phyloP scores from a whole-genome alignment of 92 coral and sea anemone species.

The Epizoanthus illoricatus region DNA sequence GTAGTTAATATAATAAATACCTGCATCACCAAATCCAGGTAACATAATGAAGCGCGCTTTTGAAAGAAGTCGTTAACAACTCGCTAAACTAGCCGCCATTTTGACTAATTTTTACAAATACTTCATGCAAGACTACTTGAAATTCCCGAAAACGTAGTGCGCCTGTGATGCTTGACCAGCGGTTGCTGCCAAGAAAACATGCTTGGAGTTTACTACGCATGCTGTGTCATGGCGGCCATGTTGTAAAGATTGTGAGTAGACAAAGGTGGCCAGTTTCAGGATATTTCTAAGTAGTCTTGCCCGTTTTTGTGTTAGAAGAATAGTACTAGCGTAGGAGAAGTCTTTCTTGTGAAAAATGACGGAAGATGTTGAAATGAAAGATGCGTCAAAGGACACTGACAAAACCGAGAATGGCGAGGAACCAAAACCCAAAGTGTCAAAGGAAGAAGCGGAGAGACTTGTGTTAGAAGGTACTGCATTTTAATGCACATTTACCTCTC shows the following conservation, averaged over 20 bases:
- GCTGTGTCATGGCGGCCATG: constrained; percentile 70
- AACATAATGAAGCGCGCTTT: constrained; percentile 19
- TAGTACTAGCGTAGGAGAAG: not conserved
- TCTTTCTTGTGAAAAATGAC: constrained; percentile 42
- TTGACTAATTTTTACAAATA: no score
- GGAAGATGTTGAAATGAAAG: constrained; percentile 96
- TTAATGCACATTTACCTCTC: no score
- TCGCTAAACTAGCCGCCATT: not conserved
- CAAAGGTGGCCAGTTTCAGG: not conserved
- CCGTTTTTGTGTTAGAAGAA: constrained; percentile 10
- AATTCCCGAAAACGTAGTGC: not conserved
- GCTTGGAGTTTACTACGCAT: constrained; percentile 32
- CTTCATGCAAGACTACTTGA: no score
- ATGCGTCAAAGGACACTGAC: constrained; percentile 54
- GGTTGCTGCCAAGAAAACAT: constrained; percentile 8
- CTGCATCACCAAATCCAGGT: constrained; percentile 41
- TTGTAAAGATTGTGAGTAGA: not conserved
- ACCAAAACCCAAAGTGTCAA: constrained; percentile 80
- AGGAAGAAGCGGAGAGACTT: constrained; percentile 90
- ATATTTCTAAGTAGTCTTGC: not conserved
- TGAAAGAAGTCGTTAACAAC: not conserved
- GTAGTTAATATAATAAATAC: constrained; percentile 9
- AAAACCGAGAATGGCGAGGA: constrained; percentile 64
- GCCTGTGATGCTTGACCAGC: constrained; percentile 25
- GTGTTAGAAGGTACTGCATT: constrained; percentile 78